A percentile compares a stretch with the other conserved stretches of the same genome.
phyloP scores from a whole-genome alignment of 2,113 vertebrate species.

The Oenanthe melanoleuca region DNA sequence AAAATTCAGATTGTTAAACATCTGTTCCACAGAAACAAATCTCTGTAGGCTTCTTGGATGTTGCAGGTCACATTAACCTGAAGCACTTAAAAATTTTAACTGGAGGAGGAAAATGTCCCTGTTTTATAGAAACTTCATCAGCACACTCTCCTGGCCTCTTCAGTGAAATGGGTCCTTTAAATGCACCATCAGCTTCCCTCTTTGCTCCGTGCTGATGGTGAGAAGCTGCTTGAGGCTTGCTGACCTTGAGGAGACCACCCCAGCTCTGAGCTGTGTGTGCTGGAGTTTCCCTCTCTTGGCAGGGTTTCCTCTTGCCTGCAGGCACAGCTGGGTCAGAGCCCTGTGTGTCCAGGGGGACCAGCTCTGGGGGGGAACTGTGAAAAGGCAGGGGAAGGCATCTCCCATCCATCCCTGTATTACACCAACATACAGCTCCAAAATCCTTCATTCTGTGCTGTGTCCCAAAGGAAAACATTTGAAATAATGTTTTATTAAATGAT shows the following conservation, averaged over 20 bases:
- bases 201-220: not conserved
- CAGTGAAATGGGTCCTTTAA: not conserved
- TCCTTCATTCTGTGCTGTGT: not conserved
- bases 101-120: not conserved
- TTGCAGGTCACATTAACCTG: constrained; percentile 11
- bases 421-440: not conserved
- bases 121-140: not conserved
- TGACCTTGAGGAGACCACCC: not conserved
- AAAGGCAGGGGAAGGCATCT: not conserved
- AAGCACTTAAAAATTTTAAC: not conserved
- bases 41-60: not conserved
- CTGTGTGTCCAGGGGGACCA: not conserved
- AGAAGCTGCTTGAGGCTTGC: not conserved
- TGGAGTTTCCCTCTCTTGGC: not conserved
- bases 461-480: constrained; percentile 1
- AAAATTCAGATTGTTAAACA: not conserved
- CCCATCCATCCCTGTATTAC: not conserved
- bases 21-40: constrained; percentile 14
- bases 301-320: not conserved
- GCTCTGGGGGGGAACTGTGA: not conserved
- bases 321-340: not conserved
- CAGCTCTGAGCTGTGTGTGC: not conserved
- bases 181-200: not conserved
- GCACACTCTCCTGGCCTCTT: not conserved
- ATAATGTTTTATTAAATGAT: no score